Evolutionary conservation across 2,888 invertebrate species (phyloP).

Genomic region (Allygus modestus): DNA sequence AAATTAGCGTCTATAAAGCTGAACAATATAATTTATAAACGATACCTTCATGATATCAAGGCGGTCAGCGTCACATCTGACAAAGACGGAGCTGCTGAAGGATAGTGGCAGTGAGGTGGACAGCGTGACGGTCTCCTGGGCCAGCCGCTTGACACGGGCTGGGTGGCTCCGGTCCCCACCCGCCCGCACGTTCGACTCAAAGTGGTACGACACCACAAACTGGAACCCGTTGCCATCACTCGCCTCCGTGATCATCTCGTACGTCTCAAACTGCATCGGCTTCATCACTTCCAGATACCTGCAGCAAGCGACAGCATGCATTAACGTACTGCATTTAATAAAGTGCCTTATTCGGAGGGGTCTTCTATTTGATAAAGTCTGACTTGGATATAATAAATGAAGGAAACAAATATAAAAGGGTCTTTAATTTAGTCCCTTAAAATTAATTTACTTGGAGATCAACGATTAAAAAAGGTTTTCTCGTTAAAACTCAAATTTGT

Average conservation of each 20-base stretch:
- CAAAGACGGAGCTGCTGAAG: constrained; percentile 96
- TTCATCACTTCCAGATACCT: constrained; percentile 91
- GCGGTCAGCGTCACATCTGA: constrained; percentile 95
- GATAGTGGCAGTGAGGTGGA: constrained; percentile 95
- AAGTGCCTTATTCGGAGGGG: too few species aligned
- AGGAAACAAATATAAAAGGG: too few species aligned
- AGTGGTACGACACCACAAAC: constrained; percentile 93
- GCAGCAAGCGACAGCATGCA: not conserved
- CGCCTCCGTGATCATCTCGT: constrained; percentile 92
- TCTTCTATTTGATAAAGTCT: too few species aligned
- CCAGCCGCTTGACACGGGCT: constrained; percentile 91
- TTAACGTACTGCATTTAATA: too few species aligned
- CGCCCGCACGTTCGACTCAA: constrained; percentile 90
- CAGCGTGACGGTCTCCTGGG: constrained; percentile 96
- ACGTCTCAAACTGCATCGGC: constrained; percentile 93
- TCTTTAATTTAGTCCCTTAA: too few species aligned
- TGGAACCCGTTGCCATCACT: constrained; percentile 84
- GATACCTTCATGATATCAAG: constrained; percentile 97
- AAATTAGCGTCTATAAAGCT: too few species aligned
- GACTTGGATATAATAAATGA: too few species aligned
- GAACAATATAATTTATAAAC: too few species aligned
- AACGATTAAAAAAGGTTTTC: too few species aligned
- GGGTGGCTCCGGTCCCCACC: constrained; percentile 93
- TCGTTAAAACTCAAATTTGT: too few species aligned
- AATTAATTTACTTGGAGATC: too few species aligned